Percentiles rank a stretch among this genome's conserved stretches.
phyloP scores from a whole-genome alignment of 2,113 vertebrate genomes.

The Hippocampus mohnikei region DNA sequence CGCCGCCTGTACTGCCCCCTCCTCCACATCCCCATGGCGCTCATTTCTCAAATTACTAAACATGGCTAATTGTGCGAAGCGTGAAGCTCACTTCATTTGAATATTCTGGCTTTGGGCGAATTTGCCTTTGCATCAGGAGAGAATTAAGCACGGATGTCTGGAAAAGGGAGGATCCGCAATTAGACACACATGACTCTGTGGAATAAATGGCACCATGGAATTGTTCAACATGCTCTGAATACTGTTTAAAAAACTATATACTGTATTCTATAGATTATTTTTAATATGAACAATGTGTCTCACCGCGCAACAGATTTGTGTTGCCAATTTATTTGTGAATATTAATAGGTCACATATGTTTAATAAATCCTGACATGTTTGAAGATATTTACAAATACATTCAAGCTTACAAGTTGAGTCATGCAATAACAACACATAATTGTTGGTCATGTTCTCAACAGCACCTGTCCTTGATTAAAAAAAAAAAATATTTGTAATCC shows the following conservation, averaged over 20 bases:
- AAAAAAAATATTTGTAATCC: background rate
- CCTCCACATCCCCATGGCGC: conserved; percentile 61
- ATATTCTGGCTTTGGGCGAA: conserved; percentile 81
- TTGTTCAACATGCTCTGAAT: conserved; percentile 29
- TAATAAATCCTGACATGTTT: background rate
- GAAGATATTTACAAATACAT: background rate
- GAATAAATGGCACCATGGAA: conserved; percentile 24
- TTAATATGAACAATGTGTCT: background rate
- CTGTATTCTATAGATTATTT: background rate
- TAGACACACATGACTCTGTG: conserved; percentile 30
- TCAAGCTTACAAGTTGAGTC: background rate
- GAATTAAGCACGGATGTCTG: conserved; percentile 61
- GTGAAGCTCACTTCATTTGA: conserved; percentile 84
- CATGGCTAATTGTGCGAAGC: conserved; percentile 82
- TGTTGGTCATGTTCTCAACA: background rate
- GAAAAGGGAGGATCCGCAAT: conserved; percentile 35
- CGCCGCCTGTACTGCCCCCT: conserved; percentile 45
- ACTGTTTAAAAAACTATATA: background rate
- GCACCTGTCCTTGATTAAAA: background rate
- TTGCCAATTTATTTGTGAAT: background rate
- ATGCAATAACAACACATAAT: background rate
- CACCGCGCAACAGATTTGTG: background rate
- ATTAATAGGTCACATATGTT: background rate
- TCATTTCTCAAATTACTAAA: conserved; percentile 74
- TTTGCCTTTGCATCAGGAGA: conserved; percentile 63